A percentile compares a stretch with the other conserved stretches of the same genome.
Evolutionary conservation across 1,140 invertebrate genomes (phyloP).

Genomic region (Neodiprion pinetum): DNA sequence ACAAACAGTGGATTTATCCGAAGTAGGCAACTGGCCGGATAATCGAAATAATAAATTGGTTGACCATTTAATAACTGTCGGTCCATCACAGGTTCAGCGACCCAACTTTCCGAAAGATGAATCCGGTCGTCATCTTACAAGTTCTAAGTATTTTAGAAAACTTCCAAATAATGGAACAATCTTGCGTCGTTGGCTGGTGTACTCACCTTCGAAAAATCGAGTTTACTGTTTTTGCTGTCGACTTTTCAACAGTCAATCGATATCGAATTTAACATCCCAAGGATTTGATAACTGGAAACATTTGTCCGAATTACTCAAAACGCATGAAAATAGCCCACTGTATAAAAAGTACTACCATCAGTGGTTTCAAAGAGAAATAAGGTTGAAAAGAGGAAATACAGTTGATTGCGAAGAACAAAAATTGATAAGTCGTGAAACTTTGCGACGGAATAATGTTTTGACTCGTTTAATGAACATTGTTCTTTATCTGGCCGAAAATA

Average conservation of each 20-base stretch:
- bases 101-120: conserved; percentile 15
- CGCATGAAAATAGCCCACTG: too few relatives aligned
- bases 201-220: not conserved
- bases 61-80: conserved; percentile 16
- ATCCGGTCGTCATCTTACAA: conserved; percentile 12
- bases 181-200: too few relatives aligned
- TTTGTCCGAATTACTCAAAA: too few relatives aligned
- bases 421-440: conserved; percentile 28
- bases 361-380: too few relatives aligned
- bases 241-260: not conserved
- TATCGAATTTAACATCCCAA: conserved; percentile 21
- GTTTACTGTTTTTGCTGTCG: too few relatives aligned
- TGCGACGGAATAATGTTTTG: conserved; percentile 33
- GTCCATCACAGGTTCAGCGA: conserved; percentile 16
- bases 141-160: too few relatives aligned
- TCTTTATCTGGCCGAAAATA: conserved; percentile 34
- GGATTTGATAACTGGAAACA: conserved; percentile 29
- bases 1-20: conserved; percentile 16
- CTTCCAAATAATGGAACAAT: too few relatives aligned
- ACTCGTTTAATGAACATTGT: conserved; percentile 33
- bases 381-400: conserved; percentile 14
- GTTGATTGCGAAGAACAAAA: conserved; percentile 29
- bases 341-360: too few relatives aligned
- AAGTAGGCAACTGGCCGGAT: conserved; percentile 19
- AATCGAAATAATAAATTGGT: conserved; percentile 19